A percentile compares a stretch with the other conserved stretches of the same genome.
phyloP scores from a whole-genome alignment of 2,113 vertebrate genomes.

The Neodontobutis hainanensis region DNA sequence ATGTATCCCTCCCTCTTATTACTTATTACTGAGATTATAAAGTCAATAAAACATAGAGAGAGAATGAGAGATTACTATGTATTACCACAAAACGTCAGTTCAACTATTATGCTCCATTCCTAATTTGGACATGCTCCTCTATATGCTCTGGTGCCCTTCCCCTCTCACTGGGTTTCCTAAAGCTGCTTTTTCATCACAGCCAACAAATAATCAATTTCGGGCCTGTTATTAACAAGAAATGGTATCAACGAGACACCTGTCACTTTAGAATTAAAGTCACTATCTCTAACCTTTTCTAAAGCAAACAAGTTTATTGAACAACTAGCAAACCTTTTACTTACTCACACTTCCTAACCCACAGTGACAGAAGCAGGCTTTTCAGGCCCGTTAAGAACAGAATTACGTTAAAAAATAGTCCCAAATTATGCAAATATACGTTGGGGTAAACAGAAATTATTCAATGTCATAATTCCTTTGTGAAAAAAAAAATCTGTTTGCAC shows the following conservation, averaged over 20 bases:
- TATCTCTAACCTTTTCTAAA: not conserved
- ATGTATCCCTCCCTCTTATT: constrained; percentile 30
- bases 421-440: not conserved
- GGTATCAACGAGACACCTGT: too few species aligned
- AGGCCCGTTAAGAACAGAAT: constrained; percentile 28
- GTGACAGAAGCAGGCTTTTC: constrained; percentile 45
- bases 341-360: constrained; percentile 16
- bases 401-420: constrained; percentile 23
- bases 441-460: not conserved
- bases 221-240: not conserved
- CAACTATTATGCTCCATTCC: not conserved
- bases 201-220: too few species aligned
- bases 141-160: too few species aligned
- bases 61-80: constrained; percentile 14
- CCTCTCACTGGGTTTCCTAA: too few species aligned
- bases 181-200: too few species aligned
- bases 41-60: constrained; percentile 33
- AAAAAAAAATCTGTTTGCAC: not conserved
- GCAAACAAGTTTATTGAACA: constrained; percentile 16
- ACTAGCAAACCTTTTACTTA: constrained; percentile 6
- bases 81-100: not conserved
- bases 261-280: not conserved
- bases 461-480: not conserved
- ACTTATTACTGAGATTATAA: not conserved
- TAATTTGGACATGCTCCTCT: not conserved